These are phyloP conservation scores for Cossypha dichroa DNA, from an alignment of 2,797 vertebrate genomes.

Conservation along the genomic window DNA sequence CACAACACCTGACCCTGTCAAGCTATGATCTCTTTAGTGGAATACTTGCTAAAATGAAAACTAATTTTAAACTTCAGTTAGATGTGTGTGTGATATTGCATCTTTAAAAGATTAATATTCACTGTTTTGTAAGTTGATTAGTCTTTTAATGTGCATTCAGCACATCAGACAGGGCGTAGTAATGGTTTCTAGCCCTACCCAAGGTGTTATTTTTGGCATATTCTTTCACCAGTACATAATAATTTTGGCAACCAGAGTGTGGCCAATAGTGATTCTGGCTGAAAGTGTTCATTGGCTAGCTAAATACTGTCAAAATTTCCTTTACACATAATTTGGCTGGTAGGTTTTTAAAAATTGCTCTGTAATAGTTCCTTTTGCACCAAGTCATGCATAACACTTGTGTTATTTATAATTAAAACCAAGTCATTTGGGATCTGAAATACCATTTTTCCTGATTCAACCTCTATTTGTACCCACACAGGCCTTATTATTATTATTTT, in stretches of 20 bases:
- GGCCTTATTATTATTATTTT: background rate
- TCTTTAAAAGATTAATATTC: background rate
- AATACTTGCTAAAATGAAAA: background rate
- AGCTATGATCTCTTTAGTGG: background rate
- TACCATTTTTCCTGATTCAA: background rate
- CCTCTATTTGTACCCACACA: background rate
- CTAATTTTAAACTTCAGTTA: background rate
- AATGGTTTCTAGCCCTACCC: background rate
- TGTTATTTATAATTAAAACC: background rate
- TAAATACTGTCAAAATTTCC: slow-evolving; percentile 29
- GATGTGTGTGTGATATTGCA: background rate
- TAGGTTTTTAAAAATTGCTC: background rate
- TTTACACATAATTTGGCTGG: background rate
- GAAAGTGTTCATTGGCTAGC: background rate
- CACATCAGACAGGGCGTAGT: background rate
- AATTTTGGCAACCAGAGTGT: background rate
- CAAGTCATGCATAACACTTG: background rate
- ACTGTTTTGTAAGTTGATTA: background rate
- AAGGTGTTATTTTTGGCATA: slow-evolving; percentile 46
- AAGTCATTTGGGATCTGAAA: background rate
- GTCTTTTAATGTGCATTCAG: slow-evolving; percentile 34
- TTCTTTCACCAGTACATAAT: background rate
- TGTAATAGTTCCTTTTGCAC: background rate
- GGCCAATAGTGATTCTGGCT: background rate
- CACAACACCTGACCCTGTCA: background rate